Evolutionary conservation across 2,113 vertebrate species (phyloP).

Genomic region (Ceyx margarethae): DNA sequence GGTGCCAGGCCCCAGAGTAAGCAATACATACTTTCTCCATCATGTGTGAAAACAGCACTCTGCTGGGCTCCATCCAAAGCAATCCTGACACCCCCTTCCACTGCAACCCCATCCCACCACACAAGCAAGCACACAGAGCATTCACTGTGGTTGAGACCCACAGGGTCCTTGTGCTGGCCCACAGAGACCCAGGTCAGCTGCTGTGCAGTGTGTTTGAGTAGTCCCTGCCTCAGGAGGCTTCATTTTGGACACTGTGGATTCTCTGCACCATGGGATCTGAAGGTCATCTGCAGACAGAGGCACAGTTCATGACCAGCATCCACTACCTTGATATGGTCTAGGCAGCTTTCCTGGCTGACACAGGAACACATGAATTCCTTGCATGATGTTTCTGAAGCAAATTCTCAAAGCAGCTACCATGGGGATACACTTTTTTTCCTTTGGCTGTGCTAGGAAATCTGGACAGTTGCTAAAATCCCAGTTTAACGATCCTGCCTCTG

Average conservation of each 20-base stretch:
- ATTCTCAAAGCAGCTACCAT: background rate
- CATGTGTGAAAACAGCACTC: background rate
- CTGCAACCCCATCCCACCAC: background rate
- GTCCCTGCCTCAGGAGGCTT: background rate
- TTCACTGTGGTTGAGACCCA: too few species aligned
- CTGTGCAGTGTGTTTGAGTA: background rate
- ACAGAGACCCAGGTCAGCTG: background rate
- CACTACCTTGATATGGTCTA: background rate
- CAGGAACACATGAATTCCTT: background rate
- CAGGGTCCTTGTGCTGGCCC: background rate
- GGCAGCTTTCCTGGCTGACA: background rate
- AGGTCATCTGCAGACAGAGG: background rate
- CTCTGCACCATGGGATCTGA: background rate
- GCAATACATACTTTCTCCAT: background rate
- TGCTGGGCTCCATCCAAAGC: background rate
- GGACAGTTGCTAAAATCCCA: background rate
- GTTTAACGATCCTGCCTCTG: background rate
- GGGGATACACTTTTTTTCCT: background rate
- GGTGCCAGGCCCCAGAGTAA: background rate
- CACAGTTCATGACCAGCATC: background rate
- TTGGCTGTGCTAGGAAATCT: background rate
- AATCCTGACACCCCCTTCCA: background rate
- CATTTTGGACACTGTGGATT: accelerated
- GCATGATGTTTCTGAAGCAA: background rate
- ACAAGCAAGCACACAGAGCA: too few species aligned